Evolutionary conservation across 2,888 invertebrate species (phyloP).

Genomic region (Sipha maydis): DNA sequence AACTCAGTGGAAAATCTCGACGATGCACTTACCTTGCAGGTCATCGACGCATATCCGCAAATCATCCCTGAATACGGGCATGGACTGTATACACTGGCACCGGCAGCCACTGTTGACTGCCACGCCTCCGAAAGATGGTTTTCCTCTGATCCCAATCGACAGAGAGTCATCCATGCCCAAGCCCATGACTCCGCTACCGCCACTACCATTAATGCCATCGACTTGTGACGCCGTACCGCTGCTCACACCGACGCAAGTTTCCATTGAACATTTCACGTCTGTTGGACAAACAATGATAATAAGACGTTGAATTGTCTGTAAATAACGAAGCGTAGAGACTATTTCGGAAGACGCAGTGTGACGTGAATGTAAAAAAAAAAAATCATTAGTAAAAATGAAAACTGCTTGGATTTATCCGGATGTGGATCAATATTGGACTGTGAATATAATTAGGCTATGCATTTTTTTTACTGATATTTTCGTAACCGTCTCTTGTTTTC

Average conservation of each 20-base stretch:
- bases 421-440: too few species aligned
- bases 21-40: conserved; percentile 76
- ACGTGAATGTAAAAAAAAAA: too few species aligned
- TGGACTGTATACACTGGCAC: conserved; percentile 81
- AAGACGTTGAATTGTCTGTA: too few species aligned
- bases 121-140: conserved; percentile 66
- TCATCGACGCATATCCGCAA: conserved; percentile 86
- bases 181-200: conserved; percentile 76
- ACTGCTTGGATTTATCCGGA: too few species aligned
- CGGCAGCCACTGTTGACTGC: conserved; percentile 70
- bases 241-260: conserved; percentile 76
- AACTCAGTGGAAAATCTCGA: neutral
- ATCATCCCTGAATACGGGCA: conserved; percentile 86
- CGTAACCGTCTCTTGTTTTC: too few species aligned
- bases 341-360: too few species aligned
- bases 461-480: too few species aligned
- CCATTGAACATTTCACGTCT: conserved; percentile 73
- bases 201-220: conserved; percentile 72
- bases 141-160: conserved; percentile 64
- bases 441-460: too few species aligned
- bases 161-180: conserved; percentile 71
- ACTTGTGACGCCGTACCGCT: conserved; percentile 72
- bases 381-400: too few species aligned
- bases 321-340: too few species aligned
- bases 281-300: conserved; percentile 21